A percentile compares a stretch with the other conserved stretches of the same genome.
Evolutionary conservation across 2,113 vertebrate genomes (phyloP).

Genomic region (Eidolon helvum): DNA sequence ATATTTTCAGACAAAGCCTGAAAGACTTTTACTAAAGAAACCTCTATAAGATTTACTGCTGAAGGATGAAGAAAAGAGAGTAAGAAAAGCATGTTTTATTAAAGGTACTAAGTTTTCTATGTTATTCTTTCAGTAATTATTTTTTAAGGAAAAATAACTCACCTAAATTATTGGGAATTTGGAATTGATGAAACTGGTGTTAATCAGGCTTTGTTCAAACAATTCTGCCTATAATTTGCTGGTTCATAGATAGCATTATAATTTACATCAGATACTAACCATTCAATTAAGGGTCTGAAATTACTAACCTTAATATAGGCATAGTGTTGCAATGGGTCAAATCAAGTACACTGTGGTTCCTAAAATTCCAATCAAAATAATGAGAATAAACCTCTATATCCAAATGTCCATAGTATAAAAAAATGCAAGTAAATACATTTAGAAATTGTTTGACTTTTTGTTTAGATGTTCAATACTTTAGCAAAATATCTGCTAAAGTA

Average conservation of each 20-base stretch:
- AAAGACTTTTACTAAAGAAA: background rate
- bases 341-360: background rate
- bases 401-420: background rate
- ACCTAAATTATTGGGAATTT: background rate
- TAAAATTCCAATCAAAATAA: background rate
- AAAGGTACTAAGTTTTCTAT: background rate
- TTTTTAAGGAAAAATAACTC: background rate
- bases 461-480: background rate
- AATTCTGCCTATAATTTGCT: background rate
- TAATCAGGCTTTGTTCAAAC: background rate
- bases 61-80: background rate
- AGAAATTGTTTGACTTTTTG: background rate
- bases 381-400: background rate
- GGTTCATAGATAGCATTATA: background rate
- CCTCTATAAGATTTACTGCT: background rate
- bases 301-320: background rate
- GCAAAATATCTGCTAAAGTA: constrained; percentile 5
- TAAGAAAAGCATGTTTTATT: background rate
- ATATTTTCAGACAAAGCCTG: background rate
- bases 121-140: background rate
- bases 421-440: background rate
- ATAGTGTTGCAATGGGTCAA: background rate
- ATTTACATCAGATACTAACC: background rate
- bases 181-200: background rate
- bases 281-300: background rate